Evolutionary conservation across 2,113 vertebrate genomes (phyloP).

Genomic region (Alligator mississippiensis): DNA sequence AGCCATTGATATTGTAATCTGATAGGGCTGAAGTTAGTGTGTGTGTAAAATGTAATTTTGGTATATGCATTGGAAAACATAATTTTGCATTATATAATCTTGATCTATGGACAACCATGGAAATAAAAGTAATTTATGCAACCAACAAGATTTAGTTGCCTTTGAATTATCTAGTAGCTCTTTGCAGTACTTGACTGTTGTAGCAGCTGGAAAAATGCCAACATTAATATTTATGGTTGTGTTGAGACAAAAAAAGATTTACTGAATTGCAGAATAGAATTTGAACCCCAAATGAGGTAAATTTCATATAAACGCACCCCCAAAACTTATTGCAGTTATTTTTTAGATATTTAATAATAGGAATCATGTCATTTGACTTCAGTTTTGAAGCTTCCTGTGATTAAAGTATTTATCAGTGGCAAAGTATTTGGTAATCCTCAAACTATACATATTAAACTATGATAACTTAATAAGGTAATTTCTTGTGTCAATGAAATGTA

Average conservation of each 20-base stretch:
- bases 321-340: neutral
- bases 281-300: neutral
- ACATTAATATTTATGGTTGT: constrained; percentile 31
- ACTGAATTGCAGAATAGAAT: constrained; percentile 22
- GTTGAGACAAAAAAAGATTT: neutral
- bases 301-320: neutral
- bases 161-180: constrained; percentile 17
- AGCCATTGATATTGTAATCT: neutral
- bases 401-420: constrained; percentile 26
- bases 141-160: neutral
- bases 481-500: neutral
- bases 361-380: neutral
- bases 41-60: constrained; percentile 17
- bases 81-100: neutral
- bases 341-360: neutral
- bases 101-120: neutral
- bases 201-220: constrained; percentile 17
- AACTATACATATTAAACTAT: neutral
- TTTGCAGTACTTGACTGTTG: constrained; percentile 1
- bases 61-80: constrained; percentile 14
- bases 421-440: constrained; percentile 19
- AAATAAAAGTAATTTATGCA: neutral
- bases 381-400: constrained; percentile 45
- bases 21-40: neutral
- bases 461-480: neutral